These are phyloP conservation scores for Cryptus viduatorius DNA, from an alignment of 2,888 invertebrate genomes.

Conservation along the genomic window DNA sequence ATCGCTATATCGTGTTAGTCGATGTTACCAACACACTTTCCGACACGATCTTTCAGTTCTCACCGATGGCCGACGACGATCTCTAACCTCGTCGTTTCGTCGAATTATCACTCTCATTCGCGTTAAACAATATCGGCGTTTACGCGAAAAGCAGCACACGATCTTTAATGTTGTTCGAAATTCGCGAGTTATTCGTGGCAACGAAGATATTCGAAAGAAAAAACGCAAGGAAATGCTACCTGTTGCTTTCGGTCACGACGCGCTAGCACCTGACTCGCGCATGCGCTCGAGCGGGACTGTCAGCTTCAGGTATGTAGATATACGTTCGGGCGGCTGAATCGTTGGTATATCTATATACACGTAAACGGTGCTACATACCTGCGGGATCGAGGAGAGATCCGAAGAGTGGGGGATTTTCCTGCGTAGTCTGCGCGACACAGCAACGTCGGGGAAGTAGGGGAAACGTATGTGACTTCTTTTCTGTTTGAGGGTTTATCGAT, in stretches of 20 bases:
- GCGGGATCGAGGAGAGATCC: conserved; percentile 33
- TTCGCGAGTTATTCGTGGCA: conserved; percentile 15
- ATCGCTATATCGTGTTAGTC: background rate
- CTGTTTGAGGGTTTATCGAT: conserved; percentile 47
- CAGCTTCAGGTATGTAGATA: conserved; percentile 23
- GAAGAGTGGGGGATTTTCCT: conserved; percentile 38
- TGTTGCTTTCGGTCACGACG: conserved; percentile 71
- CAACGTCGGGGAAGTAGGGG: background rate
- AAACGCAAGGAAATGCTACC: conserved; percentile 66
- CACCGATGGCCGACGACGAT: conserved; percentile 61
- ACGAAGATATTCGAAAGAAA: conserved; percentile 38
- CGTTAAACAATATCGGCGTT: background rate
- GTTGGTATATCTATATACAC: conserved; percentile 26
- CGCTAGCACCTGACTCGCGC: conserved; percentile 70
- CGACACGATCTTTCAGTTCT: conserved; percentile 26
- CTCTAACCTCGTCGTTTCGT: conserved; percentile 56
- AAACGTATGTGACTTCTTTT: background rate
- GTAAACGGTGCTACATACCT: conserved; percentile 48
- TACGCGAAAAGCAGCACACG: background rate
- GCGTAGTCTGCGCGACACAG: conserved; percentile 9
- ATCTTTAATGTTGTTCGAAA: background rate
- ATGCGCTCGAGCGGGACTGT: conserved; percentile 65
- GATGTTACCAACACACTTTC: conserved; percentile 15
- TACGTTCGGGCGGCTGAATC: background rate
- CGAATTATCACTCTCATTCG: background rate